Evolutionary conservation across 2,113 vertebrate genomes (phyloP).

Genomic region (Cephalopholis sonnerati): DNA sequence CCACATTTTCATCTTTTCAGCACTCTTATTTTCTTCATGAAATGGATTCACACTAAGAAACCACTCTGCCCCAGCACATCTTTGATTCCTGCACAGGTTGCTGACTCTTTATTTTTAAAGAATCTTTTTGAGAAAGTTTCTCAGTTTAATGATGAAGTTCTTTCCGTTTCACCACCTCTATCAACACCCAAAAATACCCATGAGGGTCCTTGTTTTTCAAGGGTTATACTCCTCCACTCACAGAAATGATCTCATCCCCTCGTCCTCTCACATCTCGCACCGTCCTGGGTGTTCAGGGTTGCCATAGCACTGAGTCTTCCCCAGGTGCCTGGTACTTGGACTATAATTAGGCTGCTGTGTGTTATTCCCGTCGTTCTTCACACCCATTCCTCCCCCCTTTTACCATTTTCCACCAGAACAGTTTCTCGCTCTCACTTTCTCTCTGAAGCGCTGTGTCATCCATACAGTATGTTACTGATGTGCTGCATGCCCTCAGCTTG

Average conservation of each 20-base stretch:
- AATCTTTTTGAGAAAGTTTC: not conserved
- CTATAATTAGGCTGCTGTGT: slow-evolving; percentile 72
- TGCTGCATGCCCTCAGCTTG: slow-evolving; percentile 7
- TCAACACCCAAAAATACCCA: slow-evolving; percentile 30
- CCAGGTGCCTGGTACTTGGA: slow-evolving; percentile 50
- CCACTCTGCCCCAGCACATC: not conserved
- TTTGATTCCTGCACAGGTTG: slow-evolving; percentile 29
- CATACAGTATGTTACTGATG: slow-evolving; percentile 21
- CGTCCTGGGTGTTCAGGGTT: slow-evolving; percentile 59
- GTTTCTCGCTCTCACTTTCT: not conserved
- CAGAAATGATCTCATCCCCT: slow-evolving; percentile 48
- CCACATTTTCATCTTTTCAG: not conserved
- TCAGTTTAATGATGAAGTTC: not conserved
- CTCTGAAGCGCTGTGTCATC: slow-evolving; percentile 31
- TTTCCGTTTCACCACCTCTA: not conserved
- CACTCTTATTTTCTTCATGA: not conserved
- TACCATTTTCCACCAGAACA: slow-evolving; percentile 15
- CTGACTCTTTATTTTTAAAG: slow-evolving; percentile 42
- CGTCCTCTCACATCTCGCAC: not conserved
- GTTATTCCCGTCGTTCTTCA: slow-evolving; percentile 41
- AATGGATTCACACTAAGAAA: not conserved
- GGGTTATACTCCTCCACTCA: slow-evolving; percentile 22
- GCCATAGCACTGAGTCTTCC: slow-evolving; percentile 62
- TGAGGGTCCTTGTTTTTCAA: slow-evolving; percentile 48
- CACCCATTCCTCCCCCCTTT: slow-evolving; percentile 3